Evolutionary conservation across 2,113 vertebrate species (phyloP).

Genomic region (Spea bombifrons): DNA sequence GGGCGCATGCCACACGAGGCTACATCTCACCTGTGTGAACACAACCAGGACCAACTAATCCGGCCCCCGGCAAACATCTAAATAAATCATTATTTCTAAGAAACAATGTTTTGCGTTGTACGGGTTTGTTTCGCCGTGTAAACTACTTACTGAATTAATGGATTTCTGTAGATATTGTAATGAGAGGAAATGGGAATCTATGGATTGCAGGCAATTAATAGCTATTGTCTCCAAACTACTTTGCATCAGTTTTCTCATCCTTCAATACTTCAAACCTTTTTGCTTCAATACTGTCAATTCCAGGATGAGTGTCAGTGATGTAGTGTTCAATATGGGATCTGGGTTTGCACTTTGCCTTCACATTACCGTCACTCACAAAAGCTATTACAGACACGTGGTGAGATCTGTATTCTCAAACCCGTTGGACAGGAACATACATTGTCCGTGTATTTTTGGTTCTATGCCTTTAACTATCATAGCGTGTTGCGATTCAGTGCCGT

Average conservation of each 20-base stretch:
- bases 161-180: conserved; percentile 46
- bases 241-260: conserved; percentile 38
- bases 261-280: conserved; percentile 46
- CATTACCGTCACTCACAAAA: conserved; percentile 42
- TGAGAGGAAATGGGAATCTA: conserved; percentile 45
- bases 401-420: conserved; percentile 2
- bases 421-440: not conserved
- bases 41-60: too few species aligned
- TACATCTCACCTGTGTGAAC: too few species aligned
- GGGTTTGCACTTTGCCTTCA: conserved; percentile 30
- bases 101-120: not conserved
- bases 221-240: conserved; percentile 47
- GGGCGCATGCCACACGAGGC: too few species aligned
- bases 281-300: not conserved
- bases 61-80: too few species aligned
- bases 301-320: conserved; percentile 14
- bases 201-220: conserved; percentile 46
- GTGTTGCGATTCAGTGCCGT: too few species aligned
- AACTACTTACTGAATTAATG: conserved; percentile 19
- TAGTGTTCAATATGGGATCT: conserved; percentile 39
- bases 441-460: not conserved
- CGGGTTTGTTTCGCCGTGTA: not conserved
- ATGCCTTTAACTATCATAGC: too few species aligned
- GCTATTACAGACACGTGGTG: conserved; percentile 13
- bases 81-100: not conserved